Base-by-base conservation (phyloP, 2,113 vertebrate genomes). In the Heterochromis multidens region DNA sequence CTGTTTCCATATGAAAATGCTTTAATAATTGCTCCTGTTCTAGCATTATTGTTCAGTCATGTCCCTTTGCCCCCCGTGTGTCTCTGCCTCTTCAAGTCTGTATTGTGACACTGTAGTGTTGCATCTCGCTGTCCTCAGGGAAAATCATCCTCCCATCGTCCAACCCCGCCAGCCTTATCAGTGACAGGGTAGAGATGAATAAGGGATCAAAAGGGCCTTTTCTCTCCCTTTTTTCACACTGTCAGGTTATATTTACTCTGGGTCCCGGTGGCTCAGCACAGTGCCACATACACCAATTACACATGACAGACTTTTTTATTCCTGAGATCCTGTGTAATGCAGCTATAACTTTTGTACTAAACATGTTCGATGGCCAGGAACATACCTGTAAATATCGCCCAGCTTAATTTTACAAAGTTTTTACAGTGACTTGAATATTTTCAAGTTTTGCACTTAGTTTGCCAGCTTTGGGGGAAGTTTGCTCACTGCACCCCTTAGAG, bases 191-290 rank as follows among this genome's bases (percentile, higher is more conserved):
- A 89, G 82, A 90, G 93, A 94, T 95, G 92, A 95, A 94, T 92
- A 91, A 82, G 92, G 92, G 93, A 95, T 95, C 94, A 95, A 95
- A 95, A 92, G 92, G 92, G 83, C 77, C 90, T 92, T 93, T 91
- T 92, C 88, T 82, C 84, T 89, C 81, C 86, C 79, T 84, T 88
- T 86, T 92, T 90, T 87, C 85, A 83, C 82, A 85, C 89, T 92
- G 92, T 94, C 92, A 94, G 89, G 91, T 94, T 93, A 88, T 90
- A 95, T 95, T 94, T 94, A 94, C 89, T 92, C 79, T 21, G 81
- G 56, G 81, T 91, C 93, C 91, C 61, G 65, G 91, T 85, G 86
- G 90, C 58, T 88, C 79, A 10, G 85, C 84, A 86, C 83, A 92
- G 82, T 88, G 87, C 81, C 86, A 60, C 89, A 91, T 93, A 87